phyloP scores from a whole-genome alignment of 1,140 invertebrate species.

The Macrosteles quadrilineatus region DNA sequence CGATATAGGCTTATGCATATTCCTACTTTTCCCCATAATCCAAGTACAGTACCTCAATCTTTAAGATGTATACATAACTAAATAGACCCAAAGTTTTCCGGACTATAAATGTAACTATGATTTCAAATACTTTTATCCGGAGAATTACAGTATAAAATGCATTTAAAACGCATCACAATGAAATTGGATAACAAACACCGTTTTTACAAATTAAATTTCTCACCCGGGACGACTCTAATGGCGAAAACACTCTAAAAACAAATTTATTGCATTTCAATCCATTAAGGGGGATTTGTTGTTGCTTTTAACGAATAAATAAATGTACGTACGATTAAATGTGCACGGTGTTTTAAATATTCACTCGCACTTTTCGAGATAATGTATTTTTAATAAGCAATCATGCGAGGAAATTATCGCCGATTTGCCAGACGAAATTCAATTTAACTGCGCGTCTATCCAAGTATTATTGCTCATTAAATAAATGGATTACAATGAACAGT shows the following conservation, averaged over 20 bases:
- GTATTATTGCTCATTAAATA: slow-evolving; percentile 19
- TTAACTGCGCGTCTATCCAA: not conserved
- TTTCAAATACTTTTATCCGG: too few species aligned
- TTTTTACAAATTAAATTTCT: too few species aligned
- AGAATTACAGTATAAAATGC: too few species aligned
- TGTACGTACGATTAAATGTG: not conserved
- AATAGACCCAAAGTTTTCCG: too few species aligned
- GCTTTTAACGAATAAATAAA: slow-evolving; percentile 26
- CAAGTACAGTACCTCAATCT: too few species aligned
- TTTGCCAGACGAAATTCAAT: slow-evolving; percentile 17
- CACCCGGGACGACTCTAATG: not conserved
- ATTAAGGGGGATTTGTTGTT: slow-evolving; percentile 19
- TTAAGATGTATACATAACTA: too few species aligned
- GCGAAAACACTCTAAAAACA: too few species aligned
- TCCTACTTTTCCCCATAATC: too few species aligned
- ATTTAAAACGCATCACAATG: too few species aligned
- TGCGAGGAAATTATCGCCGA: not conserved
- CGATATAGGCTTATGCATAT: too few species aligned
- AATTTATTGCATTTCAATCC: slow-evolving; percentile 13
- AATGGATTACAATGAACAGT: slow-evolving; percentile 15
- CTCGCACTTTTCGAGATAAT: not conserved
- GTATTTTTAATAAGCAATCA: slow-evolving; percentile 18
- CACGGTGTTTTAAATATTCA: slow-evolving; percentile 5
- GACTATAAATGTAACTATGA: too few species aligned
- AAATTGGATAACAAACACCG: too few species aligned